Percentiles rank a stretch among this genome's conserved stretches.
Evolutionary conservation across 64 coral and sea anemone species (phyloP).

Genomic region (Platygyra sinensis): DNA sequence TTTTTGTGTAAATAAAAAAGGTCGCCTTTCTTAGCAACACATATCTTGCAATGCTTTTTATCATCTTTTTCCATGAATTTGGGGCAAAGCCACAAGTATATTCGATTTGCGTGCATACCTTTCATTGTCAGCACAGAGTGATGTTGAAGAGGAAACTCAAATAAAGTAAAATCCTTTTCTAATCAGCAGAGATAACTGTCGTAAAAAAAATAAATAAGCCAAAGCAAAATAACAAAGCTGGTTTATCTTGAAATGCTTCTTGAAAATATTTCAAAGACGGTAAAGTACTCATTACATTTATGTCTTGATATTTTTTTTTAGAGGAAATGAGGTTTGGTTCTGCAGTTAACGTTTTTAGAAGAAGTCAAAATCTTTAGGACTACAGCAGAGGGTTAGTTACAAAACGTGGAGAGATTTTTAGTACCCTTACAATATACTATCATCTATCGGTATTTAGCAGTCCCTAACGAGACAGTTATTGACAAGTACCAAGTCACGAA

Average conservation of each 20-base stretch:
- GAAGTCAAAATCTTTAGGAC: neutral
- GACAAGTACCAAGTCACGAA: slow-evolving; percentile 39
- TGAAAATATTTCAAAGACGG: slow-evolving; percentile 13
- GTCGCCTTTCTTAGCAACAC: neutral
- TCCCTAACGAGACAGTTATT: slow-evolving; percentile 56
- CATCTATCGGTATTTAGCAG: slow-evolving; percentile 42
- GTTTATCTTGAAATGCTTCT: slow-evolving; percentile 38
- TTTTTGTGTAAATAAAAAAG: slow-evolving; percentile 11
- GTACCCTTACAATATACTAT: slow-evolving; percentile 19
- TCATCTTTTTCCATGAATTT: neutral
- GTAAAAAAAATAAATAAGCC: slow-evolving; percentile 11
- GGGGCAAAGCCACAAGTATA: neutral
- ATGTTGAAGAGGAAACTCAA: neutral
- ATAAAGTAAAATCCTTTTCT: neutral
- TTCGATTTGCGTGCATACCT: neutral
- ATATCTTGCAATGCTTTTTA: slow-evolving; percentile 1
- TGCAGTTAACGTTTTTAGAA: neutral
- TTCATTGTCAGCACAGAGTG: neutral
- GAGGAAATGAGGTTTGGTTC: neutral
- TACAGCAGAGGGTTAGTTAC: neutral
- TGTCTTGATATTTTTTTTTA: neutral
- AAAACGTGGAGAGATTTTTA: slow-evolving; percentile 7
- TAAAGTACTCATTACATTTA: slow-evolving; percentile 6
- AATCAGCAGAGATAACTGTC: neutral
- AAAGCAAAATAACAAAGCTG: neutral